Evolutionary conservation across 1,140 invertebrate genomes (phyloP).

Genomic region (Aleiodes sp.): DNA sequence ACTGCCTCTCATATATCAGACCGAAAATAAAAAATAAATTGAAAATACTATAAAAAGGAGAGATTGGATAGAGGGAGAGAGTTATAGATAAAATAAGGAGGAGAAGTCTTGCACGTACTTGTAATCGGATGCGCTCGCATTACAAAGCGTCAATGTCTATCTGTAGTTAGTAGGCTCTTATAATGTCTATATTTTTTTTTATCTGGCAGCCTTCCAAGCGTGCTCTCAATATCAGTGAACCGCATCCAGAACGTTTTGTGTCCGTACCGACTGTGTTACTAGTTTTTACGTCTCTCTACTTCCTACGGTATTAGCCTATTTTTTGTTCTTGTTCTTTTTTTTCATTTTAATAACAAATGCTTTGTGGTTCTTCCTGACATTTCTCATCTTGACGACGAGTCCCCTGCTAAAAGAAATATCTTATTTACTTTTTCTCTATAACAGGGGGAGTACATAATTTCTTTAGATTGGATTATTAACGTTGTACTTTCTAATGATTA

Average conservation of each 20-base stretch:
- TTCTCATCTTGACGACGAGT: no score
- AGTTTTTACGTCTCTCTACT: not conserved
- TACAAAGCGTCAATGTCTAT: slow-evolving; percentile 1
- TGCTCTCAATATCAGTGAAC: slow-evolving; percentile 2
- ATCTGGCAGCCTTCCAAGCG: slow-evolving; percentile 15
- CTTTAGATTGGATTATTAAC: no score
- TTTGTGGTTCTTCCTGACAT: no score
- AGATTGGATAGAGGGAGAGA: not conserved
- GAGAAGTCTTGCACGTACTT: not conserved
- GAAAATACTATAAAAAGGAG: not conserved
- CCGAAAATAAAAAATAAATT: no score
- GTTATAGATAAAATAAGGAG: slow-evolving; percentile 7
- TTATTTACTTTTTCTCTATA: no score
- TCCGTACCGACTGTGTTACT: not conserved
- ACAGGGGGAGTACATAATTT: no score
- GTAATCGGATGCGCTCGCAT: slow-evolving; percentile 18
- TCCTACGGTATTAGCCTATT: not conserved
- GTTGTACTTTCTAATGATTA: no score
- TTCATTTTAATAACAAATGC: no score
- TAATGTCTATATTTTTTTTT: slow-evolving; percentile 19
- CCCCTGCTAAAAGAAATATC: no score
- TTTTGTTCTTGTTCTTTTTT: not conserved
- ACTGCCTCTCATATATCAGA: no score
- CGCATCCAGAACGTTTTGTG: not conserved
- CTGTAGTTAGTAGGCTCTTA: not conserved